Conservation (phyloP, 2,113 vertebrate genomes). For the Eudyptes chrysolophus region DNA sequence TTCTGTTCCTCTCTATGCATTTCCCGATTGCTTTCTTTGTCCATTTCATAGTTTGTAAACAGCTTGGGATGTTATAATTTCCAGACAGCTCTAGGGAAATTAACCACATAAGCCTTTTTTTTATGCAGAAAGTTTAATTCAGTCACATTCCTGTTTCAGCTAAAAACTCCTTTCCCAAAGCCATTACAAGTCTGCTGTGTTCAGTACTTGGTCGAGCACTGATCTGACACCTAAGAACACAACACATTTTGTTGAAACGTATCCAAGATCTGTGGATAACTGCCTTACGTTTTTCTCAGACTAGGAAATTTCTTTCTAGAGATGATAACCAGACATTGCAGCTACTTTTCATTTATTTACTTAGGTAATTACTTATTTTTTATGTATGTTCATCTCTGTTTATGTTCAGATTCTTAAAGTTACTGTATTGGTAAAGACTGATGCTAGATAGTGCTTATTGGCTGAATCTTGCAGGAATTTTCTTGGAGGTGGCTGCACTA, state of each 20-base stretch:
- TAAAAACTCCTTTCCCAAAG: neutral
- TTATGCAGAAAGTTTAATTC: neutral
- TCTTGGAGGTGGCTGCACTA: neutral
- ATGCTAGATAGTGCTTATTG: neutral
- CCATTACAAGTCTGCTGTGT: neutral
- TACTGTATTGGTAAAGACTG: neutral
- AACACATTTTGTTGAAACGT: neutral
- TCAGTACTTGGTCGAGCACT: neutral
- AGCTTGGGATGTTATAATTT: neutral
- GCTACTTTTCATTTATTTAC: neutral
- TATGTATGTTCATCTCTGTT: neutral
- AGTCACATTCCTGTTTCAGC: neutral
- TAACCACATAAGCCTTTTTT: neutral
- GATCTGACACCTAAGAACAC: neutral
- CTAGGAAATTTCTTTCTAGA: neutral
- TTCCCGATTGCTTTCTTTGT: neutral
- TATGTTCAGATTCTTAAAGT: neutral
- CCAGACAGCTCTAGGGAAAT: neutral
- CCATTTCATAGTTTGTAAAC: neutral
- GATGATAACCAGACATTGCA: neutral
- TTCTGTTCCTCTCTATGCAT: neutral
- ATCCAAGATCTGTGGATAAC: neutral
- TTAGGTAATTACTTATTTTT: neutral
- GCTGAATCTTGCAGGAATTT: neutral
- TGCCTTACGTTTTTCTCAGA: neutral